Conservation (phyloP, 2,113 vertebrate genomes). For the Plecotus auritus region DNA sequence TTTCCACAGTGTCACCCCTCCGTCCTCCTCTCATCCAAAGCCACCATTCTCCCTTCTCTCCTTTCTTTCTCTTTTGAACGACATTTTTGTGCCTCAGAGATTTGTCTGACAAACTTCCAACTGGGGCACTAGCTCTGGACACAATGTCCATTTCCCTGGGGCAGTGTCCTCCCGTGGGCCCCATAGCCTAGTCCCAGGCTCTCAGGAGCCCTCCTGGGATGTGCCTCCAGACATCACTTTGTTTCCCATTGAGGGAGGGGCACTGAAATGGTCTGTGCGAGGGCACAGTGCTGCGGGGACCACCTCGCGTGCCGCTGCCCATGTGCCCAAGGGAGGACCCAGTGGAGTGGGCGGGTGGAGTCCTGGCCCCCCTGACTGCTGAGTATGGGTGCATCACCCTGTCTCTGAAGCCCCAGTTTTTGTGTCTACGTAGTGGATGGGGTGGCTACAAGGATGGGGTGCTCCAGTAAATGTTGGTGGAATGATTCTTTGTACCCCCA, state of each 20-base stretch:
- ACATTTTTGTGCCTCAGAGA: not conserved
- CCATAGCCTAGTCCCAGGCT: not conserved
- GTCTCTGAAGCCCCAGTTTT: too few relatives aligned
- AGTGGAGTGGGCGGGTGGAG: accelerated
- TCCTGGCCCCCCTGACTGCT: not conserved
- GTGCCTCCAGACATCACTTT: not conserved
- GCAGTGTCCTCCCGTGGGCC: not conserved
- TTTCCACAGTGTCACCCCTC: not conserved
- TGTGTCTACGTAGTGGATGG: not conserved
- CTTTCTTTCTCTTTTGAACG: not conserved
- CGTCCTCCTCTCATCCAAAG: not conserved
- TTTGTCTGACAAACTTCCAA: not conserved
- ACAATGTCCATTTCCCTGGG: not conserved
- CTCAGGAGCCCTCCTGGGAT: not conserved
- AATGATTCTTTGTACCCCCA: not conserved
- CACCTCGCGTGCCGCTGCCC: accelerated
- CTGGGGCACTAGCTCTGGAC: too few relatives aligned
- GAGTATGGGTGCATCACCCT: accelerated
- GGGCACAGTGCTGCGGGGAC: accelerated
- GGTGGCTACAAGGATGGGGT: not conserved
- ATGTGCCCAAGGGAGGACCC: not conserved
- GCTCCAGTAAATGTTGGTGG: too few relatives aligned
- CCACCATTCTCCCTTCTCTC: not conserved
- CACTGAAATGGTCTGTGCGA: not conserved
- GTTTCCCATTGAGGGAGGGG: not conserved